Conservation (phyloP, 2,113 vertebrate genomes). For the Orycteropus afer region DNA sequence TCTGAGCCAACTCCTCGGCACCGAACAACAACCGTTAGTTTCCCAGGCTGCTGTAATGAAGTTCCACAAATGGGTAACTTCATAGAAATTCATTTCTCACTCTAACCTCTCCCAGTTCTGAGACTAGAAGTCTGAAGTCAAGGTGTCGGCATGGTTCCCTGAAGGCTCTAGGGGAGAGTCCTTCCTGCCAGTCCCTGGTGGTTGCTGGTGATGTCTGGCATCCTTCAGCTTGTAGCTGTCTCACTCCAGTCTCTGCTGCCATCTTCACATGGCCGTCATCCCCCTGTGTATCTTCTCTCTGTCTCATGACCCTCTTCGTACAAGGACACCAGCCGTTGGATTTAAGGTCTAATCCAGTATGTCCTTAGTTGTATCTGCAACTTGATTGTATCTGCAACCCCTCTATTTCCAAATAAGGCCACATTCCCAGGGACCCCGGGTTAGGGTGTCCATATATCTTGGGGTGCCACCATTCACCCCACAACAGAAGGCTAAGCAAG, state of each 20-base stretch:
- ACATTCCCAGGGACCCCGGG: not conserved
- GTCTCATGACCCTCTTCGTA: not conserved
- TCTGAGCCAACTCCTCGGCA: no score
- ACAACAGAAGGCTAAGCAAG: not conserved
- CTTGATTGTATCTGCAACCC: not conserved
- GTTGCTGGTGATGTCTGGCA: no score
- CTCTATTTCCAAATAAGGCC: no score
- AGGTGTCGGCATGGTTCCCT: no score
- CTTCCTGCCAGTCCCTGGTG: accelerated
- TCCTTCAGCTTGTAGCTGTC: not conserved
- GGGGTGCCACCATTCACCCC: not conserved
- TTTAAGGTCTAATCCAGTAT: accelerated
- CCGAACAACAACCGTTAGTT: no score
- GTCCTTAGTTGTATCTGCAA: not conserved
- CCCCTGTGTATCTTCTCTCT: no score
- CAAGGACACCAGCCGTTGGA: accelerated
- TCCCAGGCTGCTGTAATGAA: not conserved
- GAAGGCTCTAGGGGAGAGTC: no score
- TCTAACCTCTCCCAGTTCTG: no score
- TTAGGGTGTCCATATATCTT: not conserved
- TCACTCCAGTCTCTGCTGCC: accelerated
- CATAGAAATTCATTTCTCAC: not conserved
- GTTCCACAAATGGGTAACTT: not conserved
- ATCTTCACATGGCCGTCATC: no score
- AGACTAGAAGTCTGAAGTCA: no score